Base-by-base conservation (phyloP, 2,113 vertebrate genomes). In the Anthoscopus minutus region DNA sequence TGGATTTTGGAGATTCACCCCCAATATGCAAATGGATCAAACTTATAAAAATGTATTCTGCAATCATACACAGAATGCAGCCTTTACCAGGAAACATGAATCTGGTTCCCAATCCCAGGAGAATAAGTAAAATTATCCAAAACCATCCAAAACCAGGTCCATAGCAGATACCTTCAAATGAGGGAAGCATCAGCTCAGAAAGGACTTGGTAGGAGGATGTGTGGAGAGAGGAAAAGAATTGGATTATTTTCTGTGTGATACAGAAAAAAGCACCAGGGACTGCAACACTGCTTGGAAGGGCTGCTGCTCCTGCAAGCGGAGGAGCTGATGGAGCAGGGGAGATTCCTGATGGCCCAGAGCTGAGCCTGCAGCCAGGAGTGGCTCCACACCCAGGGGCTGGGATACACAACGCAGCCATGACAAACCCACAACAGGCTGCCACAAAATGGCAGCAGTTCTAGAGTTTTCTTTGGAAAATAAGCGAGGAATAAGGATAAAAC, bases 371-470 rank as follows among this genome's bases (percentile, higher is more conserved):
- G 70, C 66, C 4, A 37, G 48, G 42, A 33, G 2, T 7, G 60
- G 25, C 18, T 33, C 61, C 51, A 40, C 42, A 7, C 2, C 4
- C 7, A 1, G 4, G 11, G 37, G 3, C 0, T 18, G 44, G 69
- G 48, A 37, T 4, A 30, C 1, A 3, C 11, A 38, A 19, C 0
- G 3, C 25, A 40, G 53, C 33, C 15, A 1, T 1, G 23, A 25
- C 48, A 33, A 15, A 7, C 17, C 17, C 15, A 6, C 11, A 2
- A 7, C 7, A 37, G 24, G 24, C 33, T 89, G 69, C 37, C 69
- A 42, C 47, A 15, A 62, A 78, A 45, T 2, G 3, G 6, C 44
- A 54, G 4, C 15, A 15, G 0, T 13, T 31, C 21, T 35, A 3
- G 2, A 6, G 18, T 13, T 48, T 28, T 42, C 50, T 50, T 71